Conservation (phyloP, 2,888 invertebrate genomes). For the Drosophila gaucha region DNA sequence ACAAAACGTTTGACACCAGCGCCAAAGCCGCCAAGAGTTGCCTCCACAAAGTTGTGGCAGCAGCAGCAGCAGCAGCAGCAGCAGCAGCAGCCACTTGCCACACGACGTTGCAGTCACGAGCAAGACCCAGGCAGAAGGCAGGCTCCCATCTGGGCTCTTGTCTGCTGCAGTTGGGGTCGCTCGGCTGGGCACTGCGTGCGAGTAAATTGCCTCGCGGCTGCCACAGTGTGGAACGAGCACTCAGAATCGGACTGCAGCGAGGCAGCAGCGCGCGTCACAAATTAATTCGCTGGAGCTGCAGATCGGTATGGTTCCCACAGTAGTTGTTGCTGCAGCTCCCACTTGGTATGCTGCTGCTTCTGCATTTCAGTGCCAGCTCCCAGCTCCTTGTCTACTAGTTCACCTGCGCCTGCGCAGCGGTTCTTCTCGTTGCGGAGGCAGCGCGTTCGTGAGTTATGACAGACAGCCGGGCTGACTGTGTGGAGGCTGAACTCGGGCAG, state of each 20-base stretch:
- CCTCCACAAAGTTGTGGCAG: constrained; percentile 28
- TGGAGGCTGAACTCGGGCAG: constrained; percentile 36
- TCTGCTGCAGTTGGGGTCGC: constrained; percentile 26
- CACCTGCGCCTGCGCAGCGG: constrained; percentile 81
- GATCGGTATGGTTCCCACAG: constrained; percentile 77
- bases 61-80: constrained; percentile 28
- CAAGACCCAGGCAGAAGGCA: constrained; percentile 3
- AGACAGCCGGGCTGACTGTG: constrained; percentile 62
- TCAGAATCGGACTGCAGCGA: constrained; percentile 43
- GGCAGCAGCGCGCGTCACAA: constrained; percentile 76
- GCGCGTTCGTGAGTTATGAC: constrained; percentile 78
- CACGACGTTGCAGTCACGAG: constrained; percentile 67
- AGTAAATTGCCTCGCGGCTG: constrained; percentile 75
- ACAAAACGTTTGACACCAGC: constrained; percentile 83
- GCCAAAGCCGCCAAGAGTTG: constrained; percentile 76
- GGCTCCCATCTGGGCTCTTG: constrained; percentile 6
- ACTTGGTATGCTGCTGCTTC: constrained; percentile 17
- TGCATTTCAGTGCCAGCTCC: constrained; percentile 12
- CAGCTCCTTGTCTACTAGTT: constrained; percentile 56
- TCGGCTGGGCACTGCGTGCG: constrained; percentile 58
- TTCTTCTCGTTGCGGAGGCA: constrained; percentile 59
- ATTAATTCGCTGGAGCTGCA: constrained; percentile 72
- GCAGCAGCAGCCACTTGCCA: constrained; percentile 70
- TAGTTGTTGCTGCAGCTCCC: constrained; percentile 54
- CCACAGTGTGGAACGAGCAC: constrained; percentile 47